These are phyloP conservation scores for Lepidonotus clava DNA, from an alignment of 2,888 invertebrate genomes.

Conservation along the genomic window DNA sequence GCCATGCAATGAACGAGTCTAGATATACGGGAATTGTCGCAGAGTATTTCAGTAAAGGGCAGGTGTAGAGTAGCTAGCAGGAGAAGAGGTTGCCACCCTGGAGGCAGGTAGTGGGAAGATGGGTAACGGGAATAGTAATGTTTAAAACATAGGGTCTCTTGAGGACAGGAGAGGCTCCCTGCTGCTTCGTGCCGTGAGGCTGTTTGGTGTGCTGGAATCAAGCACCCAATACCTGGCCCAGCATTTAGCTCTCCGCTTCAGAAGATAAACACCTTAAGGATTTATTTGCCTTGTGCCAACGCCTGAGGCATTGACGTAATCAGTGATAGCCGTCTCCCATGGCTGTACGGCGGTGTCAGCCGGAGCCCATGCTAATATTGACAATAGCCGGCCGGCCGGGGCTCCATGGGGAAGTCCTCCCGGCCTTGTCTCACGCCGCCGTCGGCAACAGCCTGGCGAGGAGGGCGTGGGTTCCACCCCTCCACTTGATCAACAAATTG, in stretches of 20 bases:
- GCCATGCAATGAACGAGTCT: too few relatives aligned
- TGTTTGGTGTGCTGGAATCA: too few relatives aligned
- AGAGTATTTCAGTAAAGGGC: too few relatives aligned
- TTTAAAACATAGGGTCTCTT: too few relatives aligned
- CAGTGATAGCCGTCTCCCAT: background rate
- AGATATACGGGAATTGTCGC: too few relatives aligned
- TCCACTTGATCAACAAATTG: background rate
- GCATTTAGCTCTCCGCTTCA: background rate
- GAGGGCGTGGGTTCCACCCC: background rate
- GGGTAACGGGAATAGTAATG: too few relatives aligned
- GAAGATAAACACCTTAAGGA: slow-evolving; percentile 28
- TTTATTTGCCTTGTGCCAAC: background rate
- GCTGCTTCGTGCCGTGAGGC: too few relatives aligned
- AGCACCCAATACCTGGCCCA: background rate
- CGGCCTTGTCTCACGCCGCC: background rate
- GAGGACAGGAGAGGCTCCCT: too few relatives aligned
- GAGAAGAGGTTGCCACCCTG: too few relatives aligned
- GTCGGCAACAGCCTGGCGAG: background rate
- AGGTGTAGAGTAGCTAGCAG: too few relatives aligned
- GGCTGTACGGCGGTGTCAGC: background rate
- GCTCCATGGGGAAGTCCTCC: background rate
- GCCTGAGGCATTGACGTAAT: background rate
- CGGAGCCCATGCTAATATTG: background rate
- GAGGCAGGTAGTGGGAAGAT: too few relatives aligned
- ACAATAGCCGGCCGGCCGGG: slow-evolving; percentile 1